Evolutionary conservation across 2,113 vertebrate species (phyloP), one percentile per base, ranked within the genome.

Genomic region (Puma concolor): DNA sequence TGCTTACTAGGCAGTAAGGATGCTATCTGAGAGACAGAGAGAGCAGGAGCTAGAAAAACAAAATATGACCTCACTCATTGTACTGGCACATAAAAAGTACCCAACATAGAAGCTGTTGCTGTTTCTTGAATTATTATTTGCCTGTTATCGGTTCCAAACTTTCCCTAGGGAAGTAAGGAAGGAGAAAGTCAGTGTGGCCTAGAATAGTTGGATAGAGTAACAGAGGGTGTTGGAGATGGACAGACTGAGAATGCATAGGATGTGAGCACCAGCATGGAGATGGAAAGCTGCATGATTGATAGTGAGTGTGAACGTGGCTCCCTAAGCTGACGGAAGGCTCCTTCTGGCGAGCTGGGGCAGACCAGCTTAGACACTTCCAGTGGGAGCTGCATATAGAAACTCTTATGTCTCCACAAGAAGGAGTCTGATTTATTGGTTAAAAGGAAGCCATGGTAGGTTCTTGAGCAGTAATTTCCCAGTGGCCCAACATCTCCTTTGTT

Each of bases 361-460:
- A 63, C 48, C 8, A n/a, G 25, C n/a, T 52, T 6, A 16, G 19
- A 15, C 21, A 21, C 16, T 41, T 82, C 88, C 88, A 67, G 3
- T 7, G 94, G 94, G 84, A 93, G 48, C 5, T 36, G 31, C 57
- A 17, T 0, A 11, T 27, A 19, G 71, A 88, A 71, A 67, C 57
- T 27, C 74, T 27, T 16, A 4, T 29, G 60, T 72, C 94, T 95
- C 72, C 60, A 29, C 38, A 50, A 83, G 96, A 85, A 94, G 11
- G 72, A 23, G 10, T 82, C 89, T 97, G 95, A 98, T 95, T 97
- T 91, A 97, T 79, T 84, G 76, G 72, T 29, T 82, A 44, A 91
- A 92, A 63, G 63, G 64, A 96, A 96, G 80, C 44, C 25, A 77
- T 6, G 31, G n/a, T 41, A 48, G 60, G 57, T 48, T 89, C 95